Base-by-base conservation (phyloP, 2,888 invertebrate genomes). In the Tetrapedia diversipes region DNA sequence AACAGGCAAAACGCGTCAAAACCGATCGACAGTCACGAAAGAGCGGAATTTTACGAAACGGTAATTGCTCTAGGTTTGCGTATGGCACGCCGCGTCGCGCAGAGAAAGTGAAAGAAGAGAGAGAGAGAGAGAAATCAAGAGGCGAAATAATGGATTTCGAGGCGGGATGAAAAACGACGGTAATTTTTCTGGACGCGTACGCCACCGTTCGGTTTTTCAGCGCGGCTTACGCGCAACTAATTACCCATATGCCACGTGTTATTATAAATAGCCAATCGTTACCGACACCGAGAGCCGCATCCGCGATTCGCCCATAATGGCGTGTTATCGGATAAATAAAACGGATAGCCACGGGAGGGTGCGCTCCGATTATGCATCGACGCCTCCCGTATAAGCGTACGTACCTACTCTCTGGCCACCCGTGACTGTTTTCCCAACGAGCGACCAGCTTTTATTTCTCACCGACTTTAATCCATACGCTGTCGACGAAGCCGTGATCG, bases 261-360 rank as follows among this genome's bases (percentile, higher is more conserved):
- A 91, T 91, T 91, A 91, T 91, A 91, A 91, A 91, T 91, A 91
- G 91, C 91, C 90, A 90, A 90, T 91, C 90, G 91, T 91, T 91
- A 90, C 87, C 86, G 87, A 87, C 87, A 86, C 88, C n/a, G n/a
- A n/a, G n/a, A 88, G 89, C 90, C 89, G 89, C 88, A 88, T 86
- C 88, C 88, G 88, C 88, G 87, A 87, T 90, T 84, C 84, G 89
- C 89, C 89, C 90, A 89, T 91, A 91, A 91, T 89, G 90, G 90
- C 91, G 90, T 89, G 90, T 90, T 91, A 91, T 91, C 91, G 91
- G 90, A 91, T 91, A 91, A 91, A 91, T 91, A 91, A 91, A 91
- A 91, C 89, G 87, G 90, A 91, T 90, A 90, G 89, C 88, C 87
- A 85, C 83, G 82, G 81, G 86, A 83, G 87, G 86, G 88, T 87